Base-by-base conservation (phyloP, 1,140 invertebrate species). In the Doryteuthis pealeii region DNA sequence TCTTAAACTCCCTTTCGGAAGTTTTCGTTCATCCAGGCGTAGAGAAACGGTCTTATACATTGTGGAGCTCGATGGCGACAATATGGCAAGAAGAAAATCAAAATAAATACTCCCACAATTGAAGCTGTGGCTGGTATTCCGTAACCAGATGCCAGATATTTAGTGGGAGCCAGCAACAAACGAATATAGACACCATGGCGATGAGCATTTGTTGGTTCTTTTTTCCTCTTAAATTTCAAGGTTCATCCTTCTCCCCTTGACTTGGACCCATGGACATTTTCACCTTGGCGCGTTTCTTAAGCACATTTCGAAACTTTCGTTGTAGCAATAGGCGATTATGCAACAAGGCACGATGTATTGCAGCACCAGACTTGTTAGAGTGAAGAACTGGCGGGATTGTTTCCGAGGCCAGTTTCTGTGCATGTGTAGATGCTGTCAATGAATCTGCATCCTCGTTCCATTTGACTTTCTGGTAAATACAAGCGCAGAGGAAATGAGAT, bases 11-110 rank as follows among this genome's bases (percentile, higher is more conserved):
- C 96, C 89, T 99, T 98, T 78, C 95, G 91, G 88, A 99, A 99
- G 88, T 97, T 98, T 76, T 99, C 97, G 89, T 99, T 99, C 88
- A 99, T 92, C 95, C 96, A 99, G 66, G 97, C 96, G 89, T 99
- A 99, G 6, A 99, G 90, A 79, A 99, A 92, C 0, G 96, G 96
- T n/a, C 86, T 98, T 98, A 88, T 97, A 98, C 84, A 95, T 96
- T 0, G 95, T 96, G 3, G 95, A 96, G 91, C 95, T 95, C 91
- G n/a, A 98, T 98, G 49, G 96, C 96, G 76, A 98, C 92, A 10
- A 95, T 93, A 85, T 99, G 3, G 93, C 92, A 62, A 94, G 85
- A 99, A 96, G 89, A 98, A 91, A 93, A 83, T 91, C 0, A 96
- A 86, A 71, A 92, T 92, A 95, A 96, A 85, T 95, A 97, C 33